Evolutionary conservation across 1,140 invertebrate genomes (phyloP), one percentile per base, ranked within the genome.

Genomic region (Drosophila kikkawai): DNA sequence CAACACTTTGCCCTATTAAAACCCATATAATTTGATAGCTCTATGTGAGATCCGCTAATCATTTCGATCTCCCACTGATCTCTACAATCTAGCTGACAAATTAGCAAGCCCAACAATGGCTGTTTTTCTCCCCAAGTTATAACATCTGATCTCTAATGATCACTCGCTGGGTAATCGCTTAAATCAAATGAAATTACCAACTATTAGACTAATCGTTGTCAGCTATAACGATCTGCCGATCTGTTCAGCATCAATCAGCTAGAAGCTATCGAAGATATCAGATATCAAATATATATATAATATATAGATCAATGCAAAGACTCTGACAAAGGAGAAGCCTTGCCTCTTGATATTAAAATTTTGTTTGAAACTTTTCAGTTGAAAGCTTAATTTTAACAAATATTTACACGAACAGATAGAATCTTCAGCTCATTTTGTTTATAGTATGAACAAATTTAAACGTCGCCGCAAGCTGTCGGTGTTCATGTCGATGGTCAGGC

Each of bases 321-420:
- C 5, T 29, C 26, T 29, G 26, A 37, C 68, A 73, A 51, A 60
- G 44, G 22, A 22, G 22, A 22, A 32, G 37, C 29, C 36, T 39
- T n/a, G 19, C 45, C 26, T 0, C 22, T 22, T 2, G 22, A 70
- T 59, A 73, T 51, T 58, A 48, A 58, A 59, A 78, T 78, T 50
- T 45, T 79, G n/a, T 84, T 75, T 70, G 69, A 86, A 53, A 76
- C 61, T 87, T 76, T 87, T 83, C 58, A 88, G 80, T 78, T 88
- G 83, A 87, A 87, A 87, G 80, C 83, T 82, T 87, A 83, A 87
- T 88, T 87, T 87, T 71, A 88, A 84, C 83, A 87, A 87, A 87
- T 87, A 87, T 87, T 83, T 87, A 88, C 80, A 83, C 84, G 80
- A 75, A 60, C 76, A 82, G 84, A 88, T 87, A 87, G 73, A 87